These are phyloP conservation scores for Ichneumon xanthorius DNA, from an alignment of 2,888 invertebrate genomes.

Conservation along the genomic window DNA sequence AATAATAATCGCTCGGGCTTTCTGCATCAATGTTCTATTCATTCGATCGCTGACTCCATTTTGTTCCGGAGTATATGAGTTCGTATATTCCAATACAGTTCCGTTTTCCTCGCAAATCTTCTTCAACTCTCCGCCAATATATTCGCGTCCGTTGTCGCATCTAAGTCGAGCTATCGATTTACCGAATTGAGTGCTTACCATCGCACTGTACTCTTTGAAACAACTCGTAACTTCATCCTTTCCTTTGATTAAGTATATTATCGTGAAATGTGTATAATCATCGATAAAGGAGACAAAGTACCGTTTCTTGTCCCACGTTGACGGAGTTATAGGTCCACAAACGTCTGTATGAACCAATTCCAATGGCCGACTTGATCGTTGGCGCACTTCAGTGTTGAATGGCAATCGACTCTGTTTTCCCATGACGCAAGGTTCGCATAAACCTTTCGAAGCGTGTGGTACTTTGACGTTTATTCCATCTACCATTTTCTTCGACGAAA, in stretches of 20 bases:
- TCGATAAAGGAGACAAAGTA: slow-evolving; percentile 56
- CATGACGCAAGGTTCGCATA: slow-evolving; percentile 53
- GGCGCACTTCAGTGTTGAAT: slow-evolving; percentile 42
- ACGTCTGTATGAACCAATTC: slow-evolving; percentile 61
- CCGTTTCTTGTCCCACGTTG: slow-evolving; percentile 50
- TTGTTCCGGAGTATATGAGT: neutral
- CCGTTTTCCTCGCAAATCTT: slow-evolving; percentile 61
- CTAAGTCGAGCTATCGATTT: slow-evolving; percentile 45
- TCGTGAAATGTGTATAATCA: slow-evolving; percentile 43
- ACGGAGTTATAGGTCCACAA: slow-evolving; percentile 51
- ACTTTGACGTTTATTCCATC: slow-evolving; percentile 6
- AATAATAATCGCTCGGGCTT: neutral
- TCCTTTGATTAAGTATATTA: slow-evolving; percentile 31
- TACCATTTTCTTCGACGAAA: slow-evolving; percentile 7
- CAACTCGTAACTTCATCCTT: slow-evolving; percentile 36
- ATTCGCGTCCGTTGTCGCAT: slow-evolving; percentile 67
- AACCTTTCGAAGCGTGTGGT: neutral
- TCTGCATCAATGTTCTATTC: neutral
- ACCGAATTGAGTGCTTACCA: neutral
- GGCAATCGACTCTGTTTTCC: slow-evolving; percentile 59
- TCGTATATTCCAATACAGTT: slow-evolving; percentile 52
- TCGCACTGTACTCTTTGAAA: slow-evolving; percentile 17
- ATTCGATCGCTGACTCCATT: neutral
- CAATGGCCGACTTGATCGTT: slow-evolving; percentile 42
- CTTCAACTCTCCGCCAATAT: slow-evolving; percentile 52